Base-by-base conservation (phyloP, 2,113 vertebrate genomes). In the Cichladusa arquata region DNA sequence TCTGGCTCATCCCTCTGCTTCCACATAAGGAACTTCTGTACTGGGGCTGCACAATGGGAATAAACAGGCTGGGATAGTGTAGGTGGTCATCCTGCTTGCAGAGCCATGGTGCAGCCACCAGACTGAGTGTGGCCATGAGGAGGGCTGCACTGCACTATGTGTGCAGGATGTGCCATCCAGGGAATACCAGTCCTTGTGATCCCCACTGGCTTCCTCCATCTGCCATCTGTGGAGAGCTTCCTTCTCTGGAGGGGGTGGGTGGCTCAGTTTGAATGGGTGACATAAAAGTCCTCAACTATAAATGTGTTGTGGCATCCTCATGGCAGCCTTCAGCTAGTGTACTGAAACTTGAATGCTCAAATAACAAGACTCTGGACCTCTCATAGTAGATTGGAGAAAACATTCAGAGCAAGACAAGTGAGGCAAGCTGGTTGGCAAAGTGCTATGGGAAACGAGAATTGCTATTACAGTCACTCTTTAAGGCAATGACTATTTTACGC, bases 191-290 rank as follows among this genome's bases (percentile, higher is more conserved):
- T 24, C 29, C 14, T 38, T 70, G 14, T 2, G 5, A n/a, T 36
- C 31, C 42, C 11, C 26, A 17, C 13, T 64, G 48, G 8, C 20
- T 87, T 44, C 36, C 5, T 81, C 25, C 7, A 44, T 24, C 12
- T 88, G 25, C 11, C 29, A 58, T 42, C 42, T 42, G 17, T 0
- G 1, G 29, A 85, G 24, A 66, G 19, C 6, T 78, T 66, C 19
- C 31, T 86, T 6, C 33, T 71, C 38, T 47, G 47, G 9, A 56
- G 6, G 1, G 12, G 3, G 4, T 4, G 1, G 5, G 3, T 31
- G 2, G 9, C 6, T 15, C 25, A 29, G 10, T 56, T 65, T 33
- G 29, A 79, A 72, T 29, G 9, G 15, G 4, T 31, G 20, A 65
- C 18, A 33, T 72, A 20, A 8, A 50, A 62, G 26, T 67, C 14